These are phyloP conservation scores for Noturus placidus DNA, from an alignment of 2,113 vertebrate genomes.

Conservation along the genomic window DNA sequence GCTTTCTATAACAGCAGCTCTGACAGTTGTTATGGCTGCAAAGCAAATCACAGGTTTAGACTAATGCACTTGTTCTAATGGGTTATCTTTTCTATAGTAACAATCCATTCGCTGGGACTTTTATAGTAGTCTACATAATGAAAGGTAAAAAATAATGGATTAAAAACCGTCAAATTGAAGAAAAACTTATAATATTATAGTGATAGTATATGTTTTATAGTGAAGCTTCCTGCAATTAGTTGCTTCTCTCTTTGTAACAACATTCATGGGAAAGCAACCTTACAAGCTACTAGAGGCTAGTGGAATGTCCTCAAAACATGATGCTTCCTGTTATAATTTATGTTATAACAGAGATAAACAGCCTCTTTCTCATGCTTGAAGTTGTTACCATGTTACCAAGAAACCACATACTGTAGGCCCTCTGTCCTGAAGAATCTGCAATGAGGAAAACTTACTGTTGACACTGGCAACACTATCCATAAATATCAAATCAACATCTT, in stretches of 20 bases:
- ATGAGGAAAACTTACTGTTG: neutral
- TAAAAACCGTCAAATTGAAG: neutral
- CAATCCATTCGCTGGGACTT: neutral
- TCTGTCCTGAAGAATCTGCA: neutral
- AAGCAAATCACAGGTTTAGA: neutral
- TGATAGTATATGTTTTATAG: neutral
- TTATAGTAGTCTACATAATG: neutral
- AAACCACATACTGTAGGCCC: neutral
- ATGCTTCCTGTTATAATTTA: neutral
- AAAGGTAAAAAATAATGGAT: neutral
- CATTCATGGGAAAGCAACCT: neutral
- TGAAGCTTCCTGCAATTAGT: neutral
- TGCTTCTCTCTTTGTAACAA: neutral
- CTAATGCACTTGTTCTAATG: neutral
- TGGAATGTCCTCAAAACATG: neutral
- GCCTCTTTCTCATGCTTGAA: neutral
- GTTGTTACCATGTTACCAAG: neutral
- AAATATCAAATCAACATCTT: neutral
- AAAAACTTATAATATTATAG: neutral
- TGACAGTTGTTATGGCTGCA: neutral
- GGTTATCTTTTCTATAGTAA: neutral
- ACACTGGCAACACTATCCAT: neutral
- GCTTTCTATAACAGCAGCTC: neutral
- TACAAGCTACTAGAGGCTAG: neutral
- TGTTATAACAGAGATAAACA: neutral